These are phyloP conservation scores for Lepidochrysops patricia DNA, from an alignment of 2,888 invertebrate genomes.

Conservation along the genomic window DNA sequence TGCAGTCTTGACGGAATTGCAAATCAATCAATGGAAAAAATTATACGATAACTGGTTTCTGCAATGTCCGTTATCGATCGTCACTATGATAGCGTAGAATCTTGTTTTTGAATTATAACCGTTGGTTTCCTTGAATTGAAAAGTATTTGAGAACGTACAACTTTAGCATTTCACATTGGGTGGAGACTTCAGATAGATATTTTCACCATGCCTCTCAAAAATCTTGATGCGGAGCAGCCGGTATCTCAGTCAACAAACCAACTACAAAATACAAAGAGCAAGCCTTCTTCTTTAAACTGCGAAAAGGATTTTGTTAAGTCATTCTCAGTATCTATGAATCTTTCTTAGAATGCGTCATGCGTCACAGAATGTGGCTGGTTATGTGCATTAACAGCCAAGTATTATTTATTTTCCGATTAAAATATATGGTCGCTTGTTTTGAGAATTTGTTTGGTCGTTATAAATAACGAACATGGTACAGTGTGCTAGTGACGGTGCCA, in stretches of 20 bases:
- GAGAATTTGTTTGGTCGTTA: background rate
- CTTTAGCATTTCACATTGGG: no score
- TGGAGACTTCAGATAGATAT: no score
- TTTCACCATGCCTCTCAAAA: no score
- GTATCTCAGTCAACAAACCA: no score
- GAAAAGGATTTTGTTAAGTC: no score
- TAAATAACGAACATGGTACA: slow-evolving; percentile 4
- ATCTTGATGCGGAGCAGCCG: no score
- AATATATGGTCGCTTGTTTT: background rate
- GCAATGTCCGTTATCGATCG: background rate
- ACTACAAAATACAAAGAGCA: no score
- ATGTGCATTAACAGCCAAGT: no score
- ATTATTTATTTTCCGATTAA: background rate
- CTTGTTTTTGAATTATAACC: background rate
- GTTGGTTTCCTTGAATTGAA: background rate
- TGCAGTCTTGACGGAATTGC: background rate
- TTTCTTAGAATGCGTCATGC: no score
- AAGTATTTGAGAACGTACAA: background rate
- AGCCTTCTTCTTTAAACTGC: no score
- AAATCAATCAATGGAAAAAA: background rate
- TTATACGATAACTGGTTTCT: background rate
- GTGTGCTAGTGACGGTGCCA: slow-evolving; percentile 18
- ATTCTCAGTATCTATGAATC: no score
- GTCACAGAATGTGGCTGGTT: no score
- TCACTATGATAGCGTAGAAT: background rate